Base-by-base conservation (phyloP, 2,888 invertebrate genomes). In the Graphium colonna region DNA sequence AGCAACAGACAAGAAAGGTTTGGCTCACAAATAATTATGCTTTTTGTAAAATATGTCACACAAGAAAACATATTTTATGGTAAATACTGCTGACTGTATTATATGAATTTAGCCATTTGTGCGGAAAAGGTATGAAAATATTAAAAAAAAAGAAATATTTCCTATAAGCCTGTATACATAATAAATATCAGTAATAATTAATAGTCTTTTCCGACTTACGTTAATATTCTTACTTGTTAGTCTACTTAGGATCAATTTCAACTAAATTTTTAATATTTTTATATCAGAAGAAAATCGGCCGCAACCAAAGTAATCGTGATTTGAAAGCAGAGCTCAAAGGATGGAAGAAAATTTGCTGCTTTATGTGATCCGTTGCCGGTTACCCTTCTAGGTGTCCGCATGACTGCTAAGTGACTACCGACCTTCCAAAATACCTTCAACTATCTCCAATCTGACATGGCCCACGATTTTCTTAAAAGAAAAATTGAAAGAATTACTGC, bases 361-460 rank as follows among this genome's bases (percentile, higher is more conserved):
- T 92, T 78, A 92, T 92, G 92, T 92, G 91, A 91, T 90, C 90
- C 82, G 88, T 81, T 60, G 89, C 90, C 84, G 90, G 90, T 88
- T 89, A 89, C 89, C 90, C 90, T 5, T 88, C 90, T 59, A 81
- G 90, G 90, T 90, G 90, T 87, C 89, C 90, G 79, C 84, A 89
- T 68, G 90, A 90, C 77, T 85, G 88, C 71, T 90, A 88, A 82
- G 77, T 73, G 80, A 79, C 86, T 87, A 79, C 85, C 82, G 80
- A 77, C 77, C 77, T 71, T 66, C 63, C 60, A 65, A 59, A 67
- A 67, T 59, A 57, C 61, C 68, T 64, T 61, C 58, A 50, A 53
- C 68, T 64, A 65, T 64, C 62, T 59, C 68, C 72, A 58, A 56
- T 41, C 21, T 55, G 51, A 59, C 39, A 49, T 48, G 48, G 59